A percentile compares a stretch with the other conserved stretches of the same genome.
These are phyloP conservation scores for Perodicticus potto DNA, from an alignment of 2,797 vertebrate genomes.

Conservation along the genomic window DNA sequence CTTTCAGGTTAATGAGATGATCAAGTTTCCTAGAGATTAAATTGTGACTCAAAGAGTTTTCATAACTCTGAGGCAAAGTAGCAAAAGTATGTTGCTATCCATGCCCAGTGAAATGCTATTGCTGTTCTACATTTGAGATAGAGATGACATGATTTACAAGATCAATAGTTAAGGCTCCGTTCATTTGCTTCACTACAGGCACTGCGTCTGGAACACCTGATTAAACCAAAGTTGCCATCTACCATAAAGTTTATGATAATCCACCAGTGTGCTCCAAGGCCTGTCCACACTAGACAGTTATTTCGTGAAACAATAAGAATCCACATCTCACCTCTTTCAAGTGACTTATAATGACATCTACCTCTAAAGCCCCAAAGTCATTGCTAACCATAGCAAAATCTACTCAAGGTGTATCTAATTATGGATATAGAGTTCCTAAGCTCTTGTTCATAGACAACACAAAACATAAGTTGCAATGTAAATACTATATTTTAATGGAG, in stretches of 20 bases:
- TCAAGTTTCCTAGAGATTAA: background rate
- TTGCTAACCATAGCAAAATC: conserved; percentile 46
- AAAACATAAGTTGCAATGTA: background rate
- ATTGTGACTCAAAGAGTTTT: background rate
- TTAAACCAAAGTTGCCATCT: background rate
- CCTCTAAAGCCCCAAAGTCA: background rate
- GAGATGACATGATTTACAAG: background rate
- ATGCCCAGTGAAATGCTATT: conserved; percentile 15
- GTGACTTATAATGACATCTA: background rate
- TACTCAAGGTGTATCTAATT: conserved; percentile 11
- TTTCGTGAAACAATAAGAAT: background rate
- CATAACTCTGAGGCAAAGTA: background rate
- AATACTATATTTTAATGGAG: conserved; percentile 58
- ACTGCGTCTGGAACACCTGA: background rate
- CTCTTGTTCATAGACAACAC: conserved; percentile 46
- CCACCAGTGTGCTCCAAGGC: background rate
- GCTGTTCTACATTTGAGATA: conserved; percentile 8
- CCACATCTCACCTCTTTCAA: background rate
- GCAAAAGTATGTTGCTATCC: background rate
- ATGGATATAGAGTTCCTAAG: conserved; percentile 53
- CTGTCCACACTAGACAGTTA: background rate
- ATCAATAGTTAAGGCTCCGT: background rate
- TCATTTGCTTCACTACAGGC: conserved; percentile 17
- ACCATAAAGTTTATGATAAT: background rate
- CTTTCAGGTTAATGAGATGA: background rate